Base-by-base conservation (phyloP, 2,888 invertebrate species). In the Slavum lentiscoides region DNA sequence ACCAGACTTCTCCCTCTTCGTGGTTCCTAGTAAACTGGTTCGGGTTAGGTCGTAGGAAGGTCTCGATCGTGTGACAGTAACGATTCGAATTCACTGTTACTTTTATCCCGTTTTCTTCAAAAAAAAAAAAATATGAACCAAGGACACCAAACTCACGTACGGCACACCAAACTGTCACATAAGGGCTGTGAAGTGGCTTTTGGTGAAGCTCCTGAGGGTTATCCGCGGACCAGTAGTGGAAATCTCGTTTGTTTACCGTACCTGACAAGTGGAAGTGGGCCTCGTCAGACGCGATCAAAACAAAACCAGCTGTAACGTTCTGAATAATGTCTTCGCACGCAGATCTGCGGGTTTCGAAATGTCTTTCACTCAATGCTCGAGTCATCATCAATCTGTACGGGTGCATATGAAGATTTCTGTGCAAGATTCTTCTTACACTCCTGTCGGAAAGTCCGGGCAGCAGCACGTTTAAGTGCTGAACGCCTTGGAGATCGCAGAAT, bases 201-300 rank as follows among this genome's bases (percentile, higher is more conserved):
- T 82, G 75, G 43, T 82, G 73, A 61, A 82, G 61, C 61, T 82
- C 55, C 62, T 55, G 30, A 43, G 76, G 58, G 49, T 68, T 76
- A n/a, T 72, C 19, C 19, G 9, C 67, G 21, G 69, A 23, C 39
- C 68, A 69, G 58, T 77, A 70, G 37, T 15, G 70, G n/a, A 53
- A 83, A 82, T 84, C 84, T 81, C 83, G 39, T 66, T 43, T 43
- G n/a, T 43, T 66, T 43, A 43, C 43, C 9, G n/a, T 66, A 43
- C n/a, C 39, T 82, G 82, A 77, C 72, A 84, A 74, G 82, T 83
- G 83, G 74, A 83, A 83, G 82, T 84, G 83, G 43, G 83, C 84
- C 80, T 84, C 83, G 62, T 84, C 84, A 19, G 43, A 43, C 11
- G 21, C n/a, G n/a, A 67, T 7, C 39, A 67, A 13, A 67, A 67